phyloP scores from a whole-genome alignment of 1,140 invertebrate species.

The Chelonus insularis region DNA sequence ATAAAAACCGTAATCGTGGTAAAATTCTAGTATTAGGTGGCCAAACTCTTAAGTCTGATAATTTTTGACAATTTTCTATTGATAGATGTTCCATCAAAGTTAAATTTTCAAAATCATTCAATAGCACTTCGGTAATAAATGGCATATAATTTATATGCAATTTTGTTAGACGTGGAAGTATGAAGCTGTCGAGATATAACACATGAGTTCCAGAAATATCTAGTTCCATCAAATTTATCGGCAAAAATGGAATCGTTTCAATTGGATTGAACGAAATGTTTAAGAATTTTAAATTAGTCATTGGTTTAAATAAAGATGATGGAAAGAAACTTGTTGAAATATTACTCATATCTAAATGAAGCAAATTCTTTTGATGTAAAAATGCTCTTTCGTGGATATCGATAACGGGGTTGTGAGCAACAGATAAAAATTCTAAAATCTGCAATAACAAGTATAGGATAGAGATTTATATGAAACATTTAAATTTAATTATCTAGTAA shows the following conservation, averaged over 20 bases:
- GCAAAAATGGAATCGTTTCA: conserved; percentile 43
- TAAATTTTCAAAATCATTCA: conserved; percentile 53
- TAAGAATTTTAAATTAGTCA: conserved; percentile 43
- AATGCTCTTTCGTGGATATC: conserved; percentile 53
- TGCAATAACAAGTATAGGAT: too few species aligned
- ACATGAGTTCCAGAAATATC: conserved; percentile 52
- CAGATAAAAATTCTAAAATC: conserved; percentile 48
- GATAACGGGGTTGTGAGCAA: conserved; percentile 51
- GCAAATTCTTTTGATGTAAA: conserved; percentile 38
- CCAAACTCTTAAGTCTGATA: conserved; percentile 38
- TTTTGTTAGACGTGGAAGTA: conserved; percentile 40
- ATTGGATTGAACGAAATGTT: conserved; percentile 53
- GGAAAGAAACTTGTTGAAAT: conserved; percentile 44
- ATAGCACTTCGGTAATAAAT: conserved; percentile 39
- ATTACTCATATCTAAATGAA: conserved; percentile 47
- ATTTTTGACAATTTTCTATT: conserved; percentile 37
- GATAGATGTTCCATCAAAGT: conserved; percentile 45
- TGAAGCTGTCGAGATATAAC: conserved; percentile 35
- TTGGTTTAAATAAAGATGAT: conserved; percentile 41
- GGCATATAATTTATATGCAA: conserved; percentile 47
- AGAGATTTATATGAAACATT: background rate
- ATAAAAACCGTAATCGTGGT: conserved; percentile 45
- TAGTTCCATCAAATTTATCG: conserved; percentile 38
- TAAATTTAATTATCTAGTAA: background rate
- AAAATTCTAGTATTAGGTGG: conserved; percentile 37